A percentile compares a stretch with the other conserved stretches of the same genome.
phyloP scores from a whole-genome alignment of 2,888 invertebrate species.

The Thyatira batis region DNA sequence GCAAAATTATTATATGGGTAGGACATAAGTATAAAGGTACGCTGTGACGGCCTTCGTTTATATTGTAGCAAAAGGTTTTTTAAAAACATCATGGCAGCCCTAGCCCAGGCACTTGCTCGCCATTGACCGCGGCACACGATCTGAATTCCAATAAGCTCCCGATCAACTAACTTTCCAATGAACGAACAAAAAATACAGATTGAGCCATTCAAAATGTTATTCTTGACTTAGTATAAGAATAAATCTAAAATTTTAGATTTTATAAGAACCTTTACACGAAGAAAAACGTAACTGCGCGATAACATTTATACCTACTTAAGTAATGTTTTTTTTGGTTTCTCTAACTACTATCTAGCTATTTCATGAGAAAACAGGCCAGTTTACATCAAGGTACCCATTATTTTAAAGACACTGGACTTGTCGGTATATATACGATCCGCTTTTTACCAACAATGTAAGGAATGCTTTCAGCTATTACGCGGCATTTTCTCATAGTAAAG shows the following conservation, averaged over 20 bases:
- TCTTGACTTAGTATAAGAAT: constrained; percentile 14
- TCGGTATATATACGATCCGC: constrained; percentile 20
- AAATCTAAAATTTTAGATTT: neutral
- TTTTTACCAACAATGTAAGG: constrained; percentile 9
- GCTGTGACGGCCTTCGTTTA: no score
- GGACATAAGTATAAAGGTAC: no score
- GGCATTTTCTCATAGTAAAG: constrained; percentile 28
- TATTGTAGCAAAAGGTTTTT: neutral
- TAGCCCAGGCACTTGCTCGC: constrained; percentile 7
- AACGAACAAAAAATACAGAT: constrained; percentile 23
- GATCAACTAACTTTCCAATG: constrained; percentile 25
- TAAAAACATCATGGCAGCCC: neutral
- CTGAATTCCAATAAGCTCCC: constrained; percentile 39
- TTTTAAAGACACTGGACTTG: constrained; percentile 10
- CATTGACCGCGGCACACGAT: constrained; percentile 17
- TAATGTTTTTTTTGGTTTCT: no score
- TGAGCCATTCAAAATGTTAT: constrained; percentile 27
- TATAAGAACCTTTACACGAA: neutral
- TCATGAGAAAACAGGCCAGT: no score
- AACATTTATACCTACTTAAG: no score
- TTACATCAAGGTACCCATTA: constrained; percentile 1
- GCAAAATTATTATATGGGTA: no score
- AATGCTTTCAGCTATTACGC: constrained; percentile 18
- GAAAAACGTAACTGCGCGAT: no score
- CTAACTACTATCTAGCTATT: no score